Evolutionary conservation across 2,888 invertebrate genomes (phyloP).

Genomic region (Stenchaetothrips biformis): DNA sequence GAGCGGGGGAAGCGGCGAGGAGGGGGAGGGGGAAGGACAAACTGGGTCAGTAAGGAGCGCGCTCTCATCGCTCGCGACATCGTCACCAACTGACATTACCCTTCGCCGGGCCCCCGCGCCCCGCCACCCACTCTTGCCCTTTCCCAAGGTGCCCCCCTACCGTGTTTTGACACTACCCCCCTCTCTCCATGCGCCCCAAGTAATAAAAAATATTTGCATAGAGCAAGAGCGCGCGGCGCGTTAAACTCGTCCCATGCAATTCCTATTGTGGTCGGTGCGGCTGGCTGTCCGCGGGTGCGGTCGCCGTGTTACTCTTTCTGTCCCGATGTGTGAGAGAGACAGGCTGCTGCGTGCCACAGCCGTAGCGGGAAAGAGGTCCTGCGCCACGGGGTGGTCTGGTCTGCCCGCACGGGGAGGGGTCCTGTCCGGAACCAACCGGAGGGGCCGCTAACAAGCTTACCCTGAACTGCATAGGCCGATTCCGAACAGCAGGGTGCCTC

Average conservation of each 20-base stretch:
- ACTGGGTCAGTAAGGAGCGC: background rate
- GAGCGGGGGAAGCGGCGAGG: background rate
- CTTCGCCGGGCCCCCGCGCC: background rate
- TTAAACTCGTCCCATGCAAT: background rate
- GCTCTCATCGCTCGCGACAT: background rate
- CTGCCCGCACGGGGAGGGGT: no score
- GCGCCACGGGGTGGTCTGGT: no score
- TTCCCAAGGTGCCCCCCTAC: background rate
- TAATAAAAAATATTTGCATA: background rate
- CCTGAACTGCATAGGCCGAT: no score
- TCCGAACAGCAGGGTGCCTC: no score
- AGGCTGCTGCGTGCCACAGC: no score
- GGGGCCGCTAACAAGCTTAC: no score
- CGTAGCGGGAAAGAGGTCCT: no score
- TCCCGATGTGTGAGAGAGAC: background rate
- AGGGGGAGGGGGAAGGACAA: background rate
- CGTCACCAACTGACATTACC: background rate
- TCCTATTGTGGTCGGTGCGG: background rate
- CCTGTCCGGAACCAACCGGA: no score
- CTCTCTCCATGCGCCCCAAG: background rate
- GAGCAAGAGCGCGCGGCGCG: background rate
- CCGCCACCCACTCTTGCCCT: background rate
- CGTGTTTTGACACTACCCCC: background rate
- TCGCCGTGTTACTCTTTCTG: background rate
- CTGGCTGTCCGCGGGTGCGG: background rate